Evolutionary conservation across 2,113 vertebrate species (phyloP).

Genomic region (Galemys pyrenaicus): DNA sequence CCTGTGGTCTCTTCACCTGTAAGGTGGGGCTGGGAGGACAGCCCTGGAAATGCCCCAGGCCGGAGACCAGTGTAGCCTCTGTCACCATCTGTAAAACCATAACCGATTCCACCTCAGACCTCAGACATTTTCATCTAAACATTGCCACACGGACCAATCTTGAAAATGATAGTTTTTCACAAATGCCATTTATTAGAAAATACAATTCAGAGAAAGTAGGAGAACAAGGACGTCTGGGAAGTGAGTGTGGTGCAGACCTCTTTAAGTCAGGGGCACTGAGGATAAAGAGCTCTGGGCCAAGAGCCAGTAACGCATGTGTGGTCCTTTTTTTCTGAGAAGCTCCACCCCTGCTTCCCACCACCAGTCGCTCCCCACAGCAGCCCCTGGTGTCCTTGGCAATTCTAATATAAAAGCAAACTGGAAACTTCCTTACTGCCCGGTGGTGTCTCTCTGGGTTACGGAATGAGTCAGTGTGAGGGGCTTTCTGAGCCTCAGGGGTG

Average conservation of each 20-base stretch:
- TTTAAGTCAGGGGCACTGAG: constrained; percentile 31
- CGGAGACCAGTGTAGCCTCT: rapidly evolving
- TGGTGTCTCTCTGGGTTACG: constrained; percentile 37
- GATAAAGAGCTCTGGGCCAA: constrained; percentile 51
- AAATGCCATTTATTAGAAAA: constrained; percentile 81
- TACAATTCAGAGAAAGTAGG: constrained; percentile 76
- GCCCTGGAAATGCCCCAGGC: not conserved
- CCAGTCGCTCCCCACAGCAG: not conserved
- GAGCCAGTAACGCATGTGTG: constrained; percentile 58
- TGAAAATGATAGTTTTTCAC: constrained; percentile 51
- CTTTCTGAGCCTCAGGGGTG: not conserved
- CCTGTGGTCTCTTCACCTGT: not conserved
- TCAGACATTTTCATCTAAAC: not conserved
- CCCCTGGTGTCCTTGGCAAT: constrained; percentile 28
- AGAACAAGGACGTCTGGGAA: constrained; percentile 54
- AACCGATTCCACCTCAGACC: not conserved
- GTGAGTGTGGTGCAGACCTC: constrained; percentile 70
- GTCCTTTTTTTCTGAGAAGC: constrained; percentile 67
- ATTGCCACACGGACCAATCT: not conserved
- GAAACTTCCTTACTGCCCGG: not conserved
- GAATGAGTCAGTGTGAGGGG: constrained; percentile 41
- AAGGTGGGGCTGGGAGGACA: not conserved
- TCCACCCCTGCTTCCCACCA: not conserved
- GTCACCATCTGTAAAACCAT: not conserved
- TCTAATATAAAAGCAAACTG: constrained; percentile 35